phyloP scores from a whole-genome alignment of 2,888 invertebrate genomes.

The Patella ulyssiponensis region DNA sequence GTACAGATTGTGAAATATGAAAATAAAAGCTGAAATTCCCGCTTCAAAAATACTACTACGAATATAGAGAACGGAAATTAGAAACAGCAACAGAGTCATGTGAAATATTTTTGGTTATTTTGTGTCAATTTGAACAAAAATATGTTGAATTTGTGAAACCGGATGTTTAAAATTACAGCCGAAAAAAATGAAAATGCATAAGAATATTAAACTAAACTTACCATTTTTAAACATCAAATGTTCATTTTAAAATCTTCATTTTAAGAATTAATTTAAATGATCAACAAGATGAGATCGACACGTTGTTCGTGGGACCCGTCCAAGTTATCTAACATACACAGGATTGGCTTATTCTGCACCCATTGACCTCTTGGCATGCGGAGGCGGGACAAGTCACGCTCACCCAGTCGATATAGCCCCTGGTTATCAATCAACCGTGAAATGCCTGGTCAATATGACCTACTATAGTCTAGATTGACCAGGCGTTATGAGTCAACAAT shows the following conservation, averaged over 20 bases:
- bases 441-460: constrained; percentile 6
- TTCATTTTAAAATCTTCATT: neutral
- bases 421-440: neutral
- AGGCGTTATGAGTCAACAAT: neutral
- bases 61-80: too few species aligned
- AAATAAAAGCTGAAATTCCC: too few species aligned
- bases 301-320: too few species aligned
- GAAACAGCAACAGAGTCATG: too few species aligned
- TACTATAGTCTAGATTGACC: neutral
- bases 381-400: neutral
- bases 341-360: neutral
- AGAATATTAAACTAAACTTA: neutral
- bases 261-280: neutral
- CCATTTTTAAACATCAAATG: neutral
- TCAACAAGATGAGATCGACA: neutral
- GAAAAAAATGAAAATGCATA: too few species aligned
- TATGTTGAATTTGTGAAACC: too few species aligned
- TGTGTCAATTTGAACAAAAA: too few species aligned
- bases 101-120: too few species aligned
- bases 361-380: neutral
- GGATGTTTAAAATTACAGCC: too few species aligned
- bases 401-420: neutral
- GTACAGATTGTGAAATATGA: too few species aligned
- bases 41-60: too few species aligned
- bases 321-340: neutral